These are phyloP conservation scores for Chloromyia formosa DNA, from an alignment of 2,888 invertebrate genomes.

Conservation along the genomic window DNA sequence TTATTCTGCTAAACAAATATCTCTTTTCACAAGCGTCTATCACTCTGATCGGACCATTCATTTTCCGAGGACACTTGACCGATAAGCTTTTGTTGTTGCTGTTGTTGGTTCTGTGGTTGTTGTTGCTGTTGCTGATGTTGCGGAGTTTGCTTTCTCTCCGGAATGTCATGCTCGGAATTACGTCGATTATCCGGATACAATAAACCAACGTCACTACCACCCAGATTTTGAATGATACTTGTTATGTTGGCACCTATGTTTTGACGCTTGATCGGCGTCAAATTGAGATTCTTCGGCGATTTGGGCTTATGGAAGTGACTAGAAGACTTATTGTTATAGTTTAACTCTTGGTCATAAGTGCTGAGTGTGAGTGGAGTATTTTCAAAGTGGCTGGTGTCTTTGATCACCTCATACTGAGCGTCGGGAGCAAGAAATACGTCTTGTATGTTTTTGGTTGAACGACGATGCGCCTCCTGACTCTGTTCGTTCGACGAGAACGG, in stretches of 20 bases:
- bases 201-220: conserved; percentile 63
- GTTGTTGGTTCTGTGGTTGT: conserved; percentile 49
- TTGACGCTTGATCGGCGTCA: conserved; percentile 60
- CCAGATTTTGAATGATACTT: conserved; percentile 65
- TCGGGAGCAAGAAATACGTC: conserved; percentile 68
- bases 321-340: conserved; percentile 47
- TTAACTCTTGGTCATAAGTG: conserved; percentile 53
- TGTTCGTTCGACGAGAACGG: conserved; percentile 64
- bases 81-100: conserved; percentile 49
- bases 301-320: conserved; percentile 50
- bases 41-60: conserved; percentile 60
- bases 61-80: conserved; percentile 53
- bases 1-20: conserved; percentile 58
- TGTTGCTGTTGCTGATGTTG: conserved; percentile 51
- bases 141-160: conserved; percentile 49
- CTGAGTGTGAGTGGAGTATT: conserved; percentile 52
- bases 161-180: conserved; percentile 38
- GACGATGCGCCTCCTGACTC: conserved; percentile 63
- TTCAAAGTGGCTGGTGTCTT: conserved; percentile 55
- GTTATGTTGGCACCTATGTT: conserved; percentile 65
- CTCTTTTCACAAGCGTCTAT: conserved; percentile 62
- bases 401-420: conserved; percentile 70
- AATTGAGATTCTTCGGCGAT: conserved; percentile 55
- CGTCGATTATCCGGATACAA: conserved; percentile 58
- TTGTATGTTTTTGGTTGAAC: conserved; percentile 61